Conservation (phyloP, 2,888 invertebrate species). For the Agrochola macilenta region DNA sequence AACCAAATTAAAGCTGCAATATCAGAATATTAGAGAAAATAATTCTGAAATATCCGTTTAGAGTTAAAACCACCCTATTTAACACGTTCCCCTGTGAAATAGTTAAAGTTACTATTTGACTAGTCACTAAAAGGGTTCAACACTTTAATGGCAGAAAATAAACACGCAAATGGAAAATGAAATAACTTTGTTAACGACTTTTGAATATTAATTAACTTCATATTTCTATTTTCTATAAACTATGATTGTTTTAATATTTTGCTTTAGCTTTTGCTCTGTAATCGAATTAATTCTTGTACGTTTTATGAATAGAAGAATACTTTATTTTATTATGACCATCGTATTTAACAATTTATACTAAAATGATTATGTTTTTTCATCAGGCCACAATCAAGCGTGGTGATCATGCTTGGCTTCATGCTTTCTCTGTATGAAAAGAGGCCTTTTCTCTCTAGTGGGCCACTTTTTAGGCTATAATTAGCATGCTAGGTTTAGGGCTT, state of each 20-base stretch:
- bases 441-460: too few species aligned
- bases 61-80: slow-evolving; percentile 62
- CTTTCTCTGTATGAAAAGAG: neutral
- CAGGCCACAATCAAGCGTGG: neutral
- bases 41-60: slow-evolving; percentile 46
- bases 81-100: slow-evolving; percentile 64
- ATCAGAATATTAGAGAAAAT: slow-evolving; percentile 23
- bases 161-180: slow-evolving; percentile 72
- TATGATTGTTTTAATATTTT: slow-evolving; percentile 58
- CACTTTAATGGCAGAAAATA: slow-evolving; percentile 67
- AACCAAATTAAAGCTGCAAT: slow-evolving; percentile 10
- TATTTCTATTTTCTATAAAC: slow-evolving; percentile 41
- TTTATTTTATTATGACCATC: neutral
- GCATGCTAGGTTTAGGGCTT: neutral
- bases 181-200: slow-evolving; percentile 72
- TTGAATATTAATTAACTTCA: slow-evolving; percentile 72
- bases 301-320: neutral
- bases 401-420: neutral
- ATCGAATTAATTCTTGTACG: neutral
- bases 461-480: too few species aligned
- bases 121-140: slow-evolving; percentile 74
- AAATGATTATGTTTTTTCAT: neutral
- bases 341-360: too few species aligned
- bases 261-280: slow-evolving; percentile 31
- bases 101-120: slow-evolving; percentile 73